Conservation (phyloP, 2,113 vertebrate genomes). For the Ranitomeya imitator region DNA sequence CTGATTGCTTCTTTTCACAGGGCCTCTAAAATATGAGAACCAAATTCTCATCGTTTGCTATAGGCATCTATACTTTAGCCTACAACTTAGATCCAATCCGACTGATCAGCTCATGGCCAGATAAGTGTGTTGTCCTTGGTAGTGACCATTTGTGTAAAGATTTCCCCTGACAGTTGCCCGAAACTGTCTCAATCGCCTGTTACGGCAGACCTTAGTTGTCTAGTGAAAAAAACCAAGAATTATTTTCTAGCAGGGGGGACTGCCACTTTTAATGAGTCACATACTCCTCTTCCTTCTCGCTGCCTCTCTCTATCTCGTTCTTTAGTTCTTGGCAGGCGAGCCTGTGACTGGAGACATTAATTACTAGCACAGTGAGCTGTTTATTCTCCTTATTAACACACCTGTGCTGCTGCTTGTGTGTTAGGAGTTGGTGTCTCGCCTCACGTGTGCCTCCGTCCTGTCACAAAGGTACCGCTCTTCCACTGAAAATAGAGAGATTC, state of each 20-base stretch:
- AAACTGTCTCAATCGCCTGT: neutral
- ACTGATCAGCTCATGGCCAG: neutral
- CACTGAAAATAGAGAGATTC: conserved; percentile 28
- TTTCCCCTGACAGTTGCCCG: neutral
- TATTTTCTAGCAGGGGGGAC: conserved; percentile 33
- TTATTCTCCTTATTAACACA: conserved; percentile 57
- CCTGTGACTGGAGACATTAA: conserved; percentile 54
- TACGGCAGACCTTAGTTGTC: conserved; percentile 29
- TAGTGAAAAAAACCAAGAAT: conserved; percentile 39
- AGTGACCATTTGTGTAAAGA: neutral
- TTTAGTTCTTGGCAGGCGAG: conserved; percentile 54
- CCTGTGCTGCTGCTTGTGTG: conserved; percentile 44
- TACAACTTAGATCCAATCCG: neutral
- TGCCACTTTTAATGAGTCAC: conserved; percentile 56
- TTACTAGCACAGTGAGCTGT: conserved; percentile 55
- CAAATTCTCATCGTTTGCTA: no score
- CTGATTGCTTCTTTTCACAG: no score
- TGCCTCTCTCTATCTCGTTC: conserved; percentile 25
- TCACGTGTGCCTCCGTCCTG: conserved; percentile 29
- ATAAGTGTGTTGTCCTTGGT: neutral
- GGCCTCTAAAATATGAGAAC: no score
- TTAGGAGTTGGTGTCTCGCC: conserved; percentile 19
- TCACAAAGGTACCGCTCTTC: neutral
- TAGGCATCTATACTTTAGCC: no score
- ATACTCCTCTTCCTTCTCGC: conserved; percentile 41